Evolutionary conservation across 2,113 vertebrate genomes (phyloP), one percentile per base, ranked within the genome.

Genomic region (Cavia porcellus): DNA sequence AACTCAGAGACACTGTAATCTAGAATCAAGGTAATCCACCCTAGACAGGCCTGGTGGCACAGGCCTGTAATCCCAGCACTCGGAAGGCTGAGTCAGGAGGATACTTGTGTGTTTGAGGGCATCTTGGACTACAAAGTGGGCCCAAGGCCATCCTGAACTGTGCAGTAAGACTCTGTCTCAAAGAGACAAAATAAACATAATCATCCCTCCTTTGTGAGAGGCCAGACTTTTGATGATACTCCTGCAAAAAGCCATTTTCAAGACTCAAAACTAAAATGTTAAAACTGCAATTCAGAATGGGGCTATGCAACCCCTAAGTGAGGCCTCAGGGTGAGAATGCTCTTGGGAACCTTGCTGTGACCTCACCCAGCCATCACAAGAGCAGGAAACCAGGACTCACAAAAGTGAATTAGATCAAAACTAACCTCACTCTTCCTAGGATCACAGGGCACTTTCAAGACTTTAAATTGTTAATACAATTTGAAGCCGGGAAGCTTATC

Each of bases 301-400:
- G 35, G 17, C 15, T 25, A 9, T 1, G 6, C 17, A 85, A 30
- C 1, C 19, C 38, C 35, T 22, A 1, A 52, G 35, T 22, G 45
- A 25, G 35, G 32, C 8, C 35, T 5, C 42, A 5, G 28, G 24
- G 50, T 45, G 25, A 32, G 24, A 30, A 92, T 17, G 28, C 25
- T 15, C 25, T 2, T 1, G 3, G 75, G 74, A 28, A 47, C 17
- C 47, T 14, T 77, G 22, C 64, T 70, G 30, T 19, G 45, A 70
- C 9, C 12, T 38, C 10, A 22, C n/a, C 35, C 0, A 0, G 15
- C 30, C 13, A 9, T 38, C 8, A 0, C 2, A 61, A 75, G 30
- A 10, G 11, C 32, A 45, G 19, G 80, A 75, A n/a, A 1, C 5
- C 0, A 25, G 5, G 52, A n/a, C 22, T 32, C 1, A 28, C 8